A percentile compares a stretch with the other conserved stretches of the same genome.
Conservation (phyloP, 2,113 vertebrate species). For the Sisor rabdophorus region DNA sequence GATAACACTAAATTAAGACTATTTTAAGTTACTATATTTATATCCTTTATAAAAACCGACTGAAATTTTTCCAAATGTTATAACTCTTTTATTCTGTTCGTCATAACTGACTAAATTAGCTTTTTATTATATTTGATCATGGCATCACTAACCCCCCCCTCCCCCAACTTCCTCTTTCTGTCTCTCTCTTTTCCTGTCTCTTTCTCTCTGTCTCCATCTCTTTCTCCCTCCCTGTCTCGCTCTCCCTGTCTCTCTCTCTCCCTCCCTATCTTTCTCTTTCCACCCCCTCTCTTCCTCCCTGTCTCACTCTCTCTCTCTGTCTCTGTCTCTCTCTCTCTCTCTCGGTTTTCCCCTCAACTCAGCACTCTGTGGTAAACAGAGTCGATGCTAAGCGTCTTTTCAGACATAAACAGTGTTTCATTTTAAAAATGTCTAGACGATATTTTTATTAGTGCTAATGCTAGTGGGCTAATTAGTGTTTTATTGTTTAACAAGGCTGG, state of each 20-base stretch:
- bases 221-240: neutral
- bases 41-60: neutral
- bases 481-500: slow-evolving; percentile 66
- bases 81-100: neutral
- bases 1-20: neutral
- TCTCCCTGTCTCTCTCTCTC: neutral
- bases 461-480: slow-evolving; percentile 70
- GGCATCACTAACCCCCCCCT: neutral
- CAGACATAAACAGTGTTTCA: slow-evolving; percentile 64
- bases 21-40: neutral
- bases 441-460: slow-evolving; percentile 73
- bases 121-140: slow-evolving; percentile 1
- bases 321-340: neutral
- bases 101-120: neutral
- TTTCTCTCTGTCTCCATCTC: neutral
- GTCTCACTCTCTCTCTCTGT: neutral
- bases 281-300: neutral
- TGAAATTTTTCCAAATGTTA: neutral
- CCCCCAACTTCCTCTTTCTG: neutral
- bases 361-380: slow-evolving; percentile 63
- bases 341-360: slow-evolving; percentile 63
- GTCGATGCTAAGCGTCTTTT: slow-evolving; percentile 56
- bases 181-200: neutral
- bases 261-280: neutral
- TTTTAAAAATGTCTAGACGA: slow-evolving; percentile 72